Percentiles rank a stretch among this genome's conserved stretches.
phyloP scores from a whole-genome alignment of 2,113 vertebrate genomes.

The Centropristis striata region DNA sequence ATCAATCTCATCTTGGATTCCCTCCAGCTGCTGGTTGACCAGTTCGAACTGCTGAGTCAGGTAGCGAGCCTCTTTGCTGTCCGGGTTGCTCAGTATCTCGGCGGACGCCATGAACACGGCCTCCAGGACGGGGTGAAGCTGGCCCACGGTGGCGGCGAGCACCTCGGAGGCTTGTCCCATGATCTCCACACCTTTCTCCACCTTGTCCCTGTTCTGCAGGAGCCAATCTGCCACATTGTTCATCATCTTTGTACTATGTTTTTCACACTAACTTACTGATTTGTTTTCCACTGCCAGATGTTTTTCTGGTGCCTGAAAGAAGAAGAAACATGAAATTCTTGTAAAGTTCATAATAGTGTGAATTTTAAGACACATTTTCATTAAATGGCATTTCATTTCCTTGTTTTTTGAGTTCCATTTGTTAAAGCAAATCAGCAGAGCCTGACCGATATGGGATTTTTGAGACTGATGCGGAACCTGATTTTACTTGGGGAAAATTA shows the following conservation, averaged over 20 bases:
- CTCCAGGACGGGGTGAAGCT: conserved; percentile 86
- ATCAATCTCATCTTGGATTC: conserved; percentile 81
- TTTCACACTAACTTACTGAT: conserved; percentile 54
- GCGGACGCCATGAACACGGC: conserved; percentile 84
- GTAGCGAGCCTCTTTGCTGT: conserved; percentile 83
- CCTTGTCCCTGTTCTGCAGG: conserved; percentile 84
- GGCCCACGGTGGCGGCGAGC: conserved; percentile 84
- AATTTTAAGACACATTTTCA: conserved; percentile 36
- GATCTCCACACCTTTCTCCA: conserved; percentile 87
- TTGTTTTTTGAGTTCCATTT: conserved; percentile 1
- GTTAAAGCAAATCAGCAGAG: conserved; percentile 21
- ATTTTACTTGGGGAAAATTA: no score
- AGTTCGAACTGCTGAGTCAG: conserved; percentile 81
- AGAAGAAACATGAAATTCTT: conserved; percentile 72
- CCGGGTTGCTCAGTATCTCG: conserved; percentile 85
- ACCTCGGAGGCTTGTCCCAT: conserved; percentile 86
- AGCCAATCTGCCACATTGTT: conserved; percentile 85
- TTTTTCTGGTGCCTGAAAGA: conserved; percentile 79
- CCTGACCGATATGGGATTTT: no score
- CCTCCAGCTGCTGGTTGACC: conserved; percentile 83
- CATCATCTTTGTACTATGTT: conserved; percentile 79
- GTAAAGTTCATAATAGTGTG: conserved; percentile 49
- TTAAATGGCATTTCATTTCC: background rate
- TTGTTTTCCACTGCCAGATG: conserved; percentile 50
- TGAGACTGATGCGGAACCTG: no score